Evolutionary conservation across 2,888 invertebrate species (phyloP).

Genomic region (Stenoptilia bipunctidactyla): DNA sequence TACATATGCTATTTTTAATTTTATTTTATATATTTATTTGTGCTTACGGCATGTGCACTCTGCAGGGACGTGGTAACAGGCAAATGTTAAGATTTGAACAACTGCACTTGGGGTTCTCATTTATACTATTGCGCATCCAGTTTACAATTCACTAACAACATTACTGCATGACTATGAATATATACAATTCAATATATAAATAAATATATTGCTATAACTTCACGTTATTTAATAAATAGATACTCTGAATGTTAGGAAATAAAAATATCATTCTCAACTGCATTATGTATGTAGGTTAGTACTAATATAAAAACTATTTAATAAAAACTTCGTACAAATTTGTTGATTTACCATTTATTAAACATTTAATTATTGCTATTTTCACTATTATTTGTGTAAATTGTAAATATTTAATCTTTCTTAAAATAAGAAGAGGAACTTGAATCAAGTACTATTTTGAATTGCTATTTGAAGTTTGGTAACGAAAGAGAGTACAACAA

Average conservation of each 20-base stretch:
- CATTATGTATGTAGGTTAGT: constrained; percentile 34
- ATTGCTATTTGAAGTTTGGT: constrained; percentile 39
- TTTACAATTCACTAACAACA: constrained; percentile 49
- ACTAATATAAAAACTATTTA: constrained; percentile 68
- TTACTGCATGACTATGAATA: constrained; percentile 29
- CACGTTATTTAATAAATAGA: constrained; percentile 63
- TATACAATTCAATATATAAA: constrained; percentile 66
- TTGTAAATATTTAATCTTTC: constrained; percentile 71
- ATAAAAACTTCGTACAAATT: constrained; percentile 69
- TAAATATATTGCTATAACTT: constrained; percentile 70
- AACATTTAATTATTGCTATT: constrained; percentile 66
- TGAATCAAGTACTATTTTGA: constrained; percentile 42
- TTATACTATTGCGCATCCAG: constrained; percentile 40
- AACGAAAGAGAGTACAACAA: constrained; percentile 57
- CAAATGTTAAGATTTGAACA: constrained; percentile 71
- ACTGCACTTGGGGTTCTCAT: constrained; percentile 62
- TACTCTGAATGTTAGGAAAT: constrained; percentile 73
- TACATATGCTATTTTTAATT: constrained; percentile 18
- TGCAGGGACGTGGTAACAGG: constrained; percentile 55
- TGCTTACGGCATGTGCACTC: constrained; percentile 61
- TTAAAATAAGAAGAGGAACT: constrained; percentile 72
- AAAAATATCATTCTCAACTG: constrained; percentile 63
- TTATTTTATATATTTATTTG: constrained; percentile 33
- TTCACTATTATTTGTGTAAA: constrained; percentile 51
- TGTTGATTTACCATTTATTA: constrained; percentile 59